Conservation (phyloP, 2,113 vertebrate species). For the Empidonax traillii region DNA sequence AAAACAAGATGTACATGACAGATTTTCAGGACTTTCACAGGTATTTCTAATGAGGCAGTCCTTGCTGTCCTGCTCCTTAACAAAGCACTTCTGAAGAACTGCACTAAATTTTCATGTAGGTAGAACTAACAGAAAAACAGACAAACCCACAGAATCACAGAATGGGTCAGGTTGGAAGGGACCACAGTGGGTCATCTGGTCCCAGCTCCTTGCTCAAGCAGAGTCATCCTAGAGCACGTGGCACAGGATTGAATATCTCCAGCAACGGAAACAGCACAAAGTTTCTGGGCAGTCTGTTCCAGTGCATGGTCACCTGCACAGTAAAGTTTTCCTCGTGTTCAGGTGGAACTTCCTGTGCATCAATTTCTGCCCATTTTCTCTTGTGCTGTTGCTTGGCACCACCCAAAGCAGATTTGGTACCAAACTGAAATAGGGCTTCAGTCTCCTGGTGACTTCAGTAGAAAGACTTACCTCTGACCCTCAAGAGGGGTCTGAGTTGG, state of each 20-base stretch:
- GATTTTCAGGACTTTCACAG: neutral
- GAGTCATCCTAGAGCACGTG: neutral
- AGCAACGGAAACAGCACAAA: neutral
- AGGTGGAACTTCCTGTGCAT: neutral
- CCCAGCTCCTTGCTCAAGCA: neutral
- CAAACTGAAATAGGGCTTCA: neutral
- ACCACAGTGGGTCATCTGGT: neutral
- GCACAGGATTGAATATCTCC: neutral
- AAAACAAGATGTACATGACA: neutral
- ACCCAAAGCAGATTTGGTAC: neutral
- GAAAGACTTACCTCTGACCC: neutral
- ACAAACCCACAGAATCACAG: neutral
- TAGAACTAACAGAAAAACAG: neutral
- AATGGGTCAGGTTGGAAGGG: neutral
- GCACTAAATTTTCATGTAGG: neutral
- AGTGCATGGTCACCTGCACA: neutral
- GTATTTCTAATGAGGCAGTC: neutral
- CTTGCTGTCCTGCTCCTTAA: neutral
- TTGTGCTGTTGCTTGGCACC: neutral
- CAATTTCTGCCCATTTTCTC: neutral
- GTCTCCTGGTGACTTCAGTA: neutral
- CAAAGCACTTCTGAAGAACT: neutral
- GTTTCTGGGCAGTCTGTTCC: neutral
- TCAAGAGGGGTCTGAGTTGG: neutral
- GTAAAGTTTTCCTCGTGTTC: neutral